Percentiles rank a stretch among this genome's conserved stretches.
These are phyloP conservation scores for Anticlea derivata DNA, from an alignment of 2,888 invertebrate genomes.

Conservation along the genomic window DNA sequence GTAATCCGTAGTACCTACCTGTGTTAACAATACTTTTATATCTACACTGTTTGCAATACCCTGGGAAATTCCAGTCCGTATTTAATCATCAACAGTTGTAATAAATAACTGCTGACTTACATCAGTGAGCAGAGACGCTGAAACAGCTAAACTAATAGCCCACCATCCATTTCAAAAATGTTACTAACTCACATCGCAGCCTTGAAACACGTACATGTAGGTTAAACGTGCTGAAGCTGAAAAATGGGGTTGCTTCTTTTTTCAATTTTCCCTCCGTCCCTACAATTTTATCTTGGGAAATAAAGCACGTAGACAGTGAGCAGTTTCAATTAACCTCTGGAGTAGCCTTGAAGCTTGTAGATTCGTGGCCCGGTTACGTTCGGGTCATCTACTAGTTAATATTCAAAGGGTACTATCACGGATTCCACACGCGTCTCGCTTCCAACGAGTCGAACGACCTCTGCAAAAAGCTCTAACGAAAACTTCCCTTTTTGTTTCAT, in stretches of 20 bases:
- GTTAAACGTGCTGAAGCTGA: slow-evolving; percentile 34
- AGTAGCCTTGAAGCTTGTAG: slow-evolving; percentile 61
- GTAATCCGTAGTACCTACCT: no score
- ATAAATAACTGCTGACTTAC: neutral
- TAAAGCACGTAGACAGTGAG: slow-evolving; percentile 55
- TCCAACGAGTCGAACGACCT: slow-evolving; percentile 40
- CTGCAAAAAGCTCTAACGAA: slow-evolving; percentile 48
- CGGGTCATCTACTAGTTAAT: slow-evolving; percentile 79
- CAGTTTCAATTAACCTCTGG: slow-evolving; percentile 69
- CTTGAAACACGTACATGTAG: slow-evolving; percentile 31
- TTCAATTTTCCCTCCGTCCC: slow-evolving; percentile 46
- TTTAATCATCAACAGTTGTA: no score
- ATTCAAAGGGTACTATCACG: slow-evolving; percentile 78
- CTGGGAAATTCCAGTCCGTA: no score
- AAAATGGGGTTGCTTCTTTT: slow-evolving; percentile 33
- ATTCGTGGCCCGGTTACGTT: slow-evolving; percentile 67
- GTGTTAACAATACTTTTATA: no score
- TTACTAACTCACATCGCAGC: slow-evolving; percentile 23
- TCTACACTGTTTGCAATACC: no score
- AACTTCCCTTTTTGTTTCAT: slow-evolving; percentile 57
- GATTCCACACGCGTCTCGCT: slow-evolving; percentile 71
- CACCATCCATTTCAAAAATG: slow-evolving; percentile 21
- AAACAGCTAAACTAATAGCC: slow-evolving; percentile 16
- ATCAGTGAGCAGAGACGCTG: neutral
- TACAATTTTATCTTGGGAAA: slow-evolving; percentile 47